Percentiles rank a stretch among this genome's conserved stretches.
These are phyloP conservation scores for Calephelis virginiensis DNA, from an alignment of 1,140 invertebrate species.

Conservation along the genomic window DNA sequence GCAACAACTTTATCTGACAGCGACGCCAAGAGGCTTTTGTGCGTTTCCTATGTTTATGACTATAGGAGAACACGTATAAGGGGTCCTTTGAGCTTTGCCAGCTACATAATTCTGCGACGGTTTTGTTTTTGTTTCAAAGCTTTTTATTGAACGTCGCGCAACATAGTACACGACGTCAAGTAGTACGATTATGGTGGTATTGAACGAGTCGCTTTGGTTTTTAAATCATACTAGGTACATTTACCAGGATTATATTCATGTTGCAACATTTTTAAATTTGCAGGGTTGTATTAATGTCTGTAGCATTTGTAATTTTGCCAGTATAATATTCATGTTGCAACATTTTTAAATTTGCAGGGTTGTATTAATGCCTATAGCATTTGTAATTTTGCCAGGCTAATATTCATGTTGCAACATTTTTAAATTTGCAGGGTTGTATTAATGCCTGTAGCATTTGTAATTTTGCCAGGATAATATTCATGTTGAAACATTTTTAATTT, in stretches of 20 bases:
- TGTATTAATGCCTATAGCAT: too few species aligned
- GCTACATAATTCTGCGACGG: slow-evolving; percentile 63
- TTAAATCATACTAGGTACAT: not conserved
- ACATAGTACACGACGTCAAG: slow-evolving; percentile 43
- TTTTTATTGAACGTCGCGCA: slow-evolving; percentile 49
- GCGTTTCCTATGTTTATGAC: slow-evolving; percentile 76
- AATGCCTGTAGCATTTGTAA: too few species aligned
- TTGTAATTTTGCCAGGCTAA: too few species aligned
- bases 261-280: too few species aligned
- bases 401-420: too few species aligned
- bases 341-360: too few species aligned
- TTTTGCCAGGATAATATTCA: too few species aligned
- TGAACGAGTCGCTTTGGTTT: not conserved
- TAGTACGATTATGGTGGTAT: slow-evolving; percentile 22
- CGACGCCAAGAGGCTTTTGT: slow-evolving; percentile 75
- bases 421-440: too few species aligned
- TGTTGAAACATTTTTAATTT: too few species aligned
- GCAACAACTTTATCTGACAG: slow-evolving; percentile 75
- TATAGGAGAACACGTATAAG: slow-evolving; percentile 75
- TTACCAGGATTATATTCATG: not conserved
- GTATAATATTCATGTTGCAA: too few species aligned
- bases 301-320: too few species aligned
- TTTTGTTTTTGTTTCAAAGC: slow-evolving; percentile 66
- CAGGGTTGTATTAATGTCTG: too few species aligned
- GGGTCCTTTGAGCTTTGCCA: slow-evolving; percentile 67